A percentile compares a stretch with the other conserved stretches of the same genome.
Conservation (phyloP, 2,888 invertebrate genomes). For the Stenodera caucasica region DNA sequence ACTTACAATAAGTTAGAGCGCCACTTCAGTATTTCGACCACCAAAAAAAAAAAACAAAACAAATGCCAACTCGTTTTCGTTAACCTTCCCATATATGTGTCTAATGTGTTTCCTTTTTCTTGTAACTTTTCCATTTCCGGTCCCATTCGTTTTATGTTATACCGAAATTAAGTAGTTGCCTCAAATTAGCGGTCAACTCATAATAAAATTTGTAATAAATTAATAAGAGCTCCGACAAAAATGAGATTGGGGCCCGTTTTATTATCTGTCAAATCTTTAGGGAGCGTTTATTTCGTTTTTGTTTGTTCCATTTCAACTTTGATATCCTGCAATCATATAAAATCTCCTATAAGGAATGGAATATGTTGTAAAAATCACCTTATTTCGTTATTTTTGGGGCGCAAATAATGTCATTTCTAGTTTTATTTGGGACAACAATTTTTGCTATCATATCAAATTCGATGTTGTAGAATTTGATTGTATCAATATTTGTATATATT, state of each 20-base stretch:
- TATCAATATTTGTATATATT: constrained; percentile 12
- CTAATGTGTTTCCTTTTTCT: constrained; percentile 12
- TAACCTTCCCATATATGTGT: constrained; percentile 11
- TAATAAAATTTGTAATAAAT: not conserved
- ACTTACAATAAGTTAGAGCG: constrained; percentile 35
- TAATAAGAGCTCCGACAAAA: not conserved
- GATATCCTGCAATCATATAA: not conserved
- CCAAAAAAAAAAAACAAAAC: no score
- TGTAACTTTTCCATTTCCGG: not conserved
- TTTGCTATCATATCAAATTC: constrained; percentile 13
- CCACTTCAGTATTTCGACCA: constrained; percentile 23
- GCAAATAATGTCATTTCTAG: not conserved
- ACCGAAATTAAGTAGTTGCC: not conserved
- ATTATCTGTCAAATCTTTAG: not conserved
- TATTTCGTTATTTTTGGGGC: not conserved
- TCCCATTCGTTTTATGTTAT: not conserved
- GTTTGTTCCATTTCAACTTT: not conserved
- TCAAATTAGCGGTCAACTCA: no score
- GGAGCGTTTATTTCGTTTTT: not conserved
- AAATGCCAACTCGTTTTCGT: constrained; percentile 21
- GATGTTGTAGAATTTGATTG: constrained; percentile 23
- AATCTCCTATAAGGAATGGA: not conserved
- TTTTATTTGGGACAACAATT: constrained; percentile 7
- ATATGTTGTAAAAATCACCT: not conserved
- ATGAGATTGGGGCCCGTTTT: no score